Conservation (phyloP, 2,888 invertebrate species). For the Oscheius sp. region DNA sequence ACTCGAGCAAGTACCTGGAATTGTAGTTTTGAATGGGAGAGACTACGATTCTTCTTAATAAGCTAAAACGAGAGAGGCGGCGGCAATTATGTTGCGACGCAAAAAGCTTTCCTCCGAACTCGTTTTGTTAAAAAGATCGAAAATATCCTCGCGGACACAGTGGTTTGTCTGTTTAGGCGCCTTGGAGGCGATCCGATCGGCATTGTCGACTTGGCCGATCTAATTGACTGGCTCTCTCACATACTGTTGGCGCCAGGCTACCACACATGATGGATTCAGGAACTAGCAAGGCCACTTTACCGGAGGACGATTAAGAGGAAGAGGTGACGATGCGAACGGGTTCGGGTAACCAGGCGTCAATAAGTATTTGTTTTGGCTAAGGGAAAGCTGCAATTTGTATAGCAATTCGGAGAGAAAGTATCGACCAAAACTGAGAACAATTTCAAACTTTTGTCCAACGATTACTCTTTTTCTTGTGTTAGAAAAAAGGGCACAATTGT, state of each 20-base stretch:
- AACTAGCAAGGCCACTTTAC: constrained; percentile 18
- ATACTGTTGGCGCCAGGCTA: constrained; percentile 1
- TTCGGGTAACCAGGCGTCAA: no score
- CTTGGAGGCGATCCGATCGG: neutral
- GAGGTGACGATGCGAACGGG: neutral
- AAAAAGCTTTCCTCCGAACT: neutral
- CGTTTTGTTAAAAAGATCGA: no score
- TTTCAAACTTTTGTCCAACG: no score
- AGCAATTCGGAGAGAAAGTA: no score
- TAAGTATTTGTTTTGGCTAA: no score
- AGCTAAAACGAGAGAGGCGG: neutral
- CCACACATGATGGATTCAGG: constrained; percentile 1
- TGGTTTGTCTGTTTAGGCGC: no score
- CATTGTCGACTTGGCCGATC: neutral
- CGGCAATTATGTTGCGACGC: neutral
- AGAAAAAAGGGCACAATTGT: no score
- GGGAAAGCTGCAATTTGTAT: no score
- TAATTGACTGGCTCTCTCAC: constrained; percentile 7
- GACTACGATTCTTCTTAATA: neutral
- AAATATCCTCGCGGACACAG: no score
- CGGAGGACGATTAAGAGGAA: constrained; percentile 15
- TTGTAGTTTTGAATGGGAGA: neutral
- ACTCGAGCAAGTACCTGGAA: constrained; percentile 56
- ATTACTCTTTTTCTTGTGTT: no score
- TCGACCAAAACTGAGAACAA: no score